Conservation (phyloP, 1,140 invertebrate genomes). For the Babylonia areolata region DNA sequence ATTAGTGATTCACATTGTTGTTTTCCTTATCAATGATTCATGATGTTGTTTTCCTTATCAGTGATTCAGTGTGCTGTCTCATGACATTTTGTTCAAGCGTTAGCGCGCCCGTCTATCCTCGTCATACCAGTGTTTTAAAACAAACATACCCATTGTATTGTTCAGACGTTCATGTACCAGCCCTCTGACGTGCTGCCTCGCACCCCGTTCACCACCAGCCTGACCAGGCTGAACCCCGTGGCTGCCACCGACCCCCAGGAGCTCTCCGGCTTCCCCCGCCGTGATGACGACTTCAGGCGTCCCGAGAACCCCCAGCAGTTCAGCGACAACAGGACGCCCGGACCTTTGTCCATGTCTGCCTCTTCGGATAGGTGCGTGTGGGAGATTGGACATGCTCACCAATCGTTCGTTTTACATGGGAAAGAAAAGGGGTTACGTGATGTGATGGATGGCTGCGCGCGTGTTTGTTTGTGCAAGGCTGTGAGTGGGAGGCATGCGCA, state of each 20-base stretch:
- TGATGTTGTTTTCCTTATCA: too few relatives aligned
- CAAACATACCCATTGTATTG: neutral
- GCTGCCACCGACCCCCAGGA: neutral
- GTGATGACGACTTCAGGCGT: neutral
- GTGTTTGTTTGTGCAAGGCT: neutral
- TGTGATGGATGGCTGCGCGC: neutral
- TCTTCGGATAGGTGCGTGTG: neutral
- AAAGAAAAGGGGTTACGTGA: neutral
- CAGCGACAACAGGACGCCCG: neutral
- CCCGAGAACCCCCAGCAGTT: neutral
- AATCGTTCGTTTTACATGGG: neutral
- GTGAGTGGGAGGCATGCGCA: neutral
- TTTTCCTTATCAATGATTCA: too few relatives aligned
- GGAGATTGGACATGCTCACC: too few relatives aligned
- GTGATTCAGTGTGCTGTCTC: too few relatives aligned
- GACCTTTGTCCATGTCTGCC: neutral
- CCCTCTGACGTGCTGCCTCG: neutral
- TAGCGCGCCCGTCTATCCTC: too few relatives aligned
- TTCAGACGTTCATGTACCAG: conserved; percentile 17
- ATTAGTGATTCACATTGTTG: too few relatives aligned
- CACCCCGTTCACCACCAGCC: neutral
- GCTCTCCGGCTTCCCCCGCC: conserved; percentile 5
- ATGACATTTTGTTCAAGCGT: too few relatives aligned
- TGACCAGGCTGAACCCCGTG: neutral
- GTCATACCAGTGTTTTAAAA: neutral